A percentile compares a stretch with the other conserved stretches of the same genome.
Evolutionary conservation across 2,797 vertebrate species (phyloP).

Genomic region (Picus viridis): DNA sequence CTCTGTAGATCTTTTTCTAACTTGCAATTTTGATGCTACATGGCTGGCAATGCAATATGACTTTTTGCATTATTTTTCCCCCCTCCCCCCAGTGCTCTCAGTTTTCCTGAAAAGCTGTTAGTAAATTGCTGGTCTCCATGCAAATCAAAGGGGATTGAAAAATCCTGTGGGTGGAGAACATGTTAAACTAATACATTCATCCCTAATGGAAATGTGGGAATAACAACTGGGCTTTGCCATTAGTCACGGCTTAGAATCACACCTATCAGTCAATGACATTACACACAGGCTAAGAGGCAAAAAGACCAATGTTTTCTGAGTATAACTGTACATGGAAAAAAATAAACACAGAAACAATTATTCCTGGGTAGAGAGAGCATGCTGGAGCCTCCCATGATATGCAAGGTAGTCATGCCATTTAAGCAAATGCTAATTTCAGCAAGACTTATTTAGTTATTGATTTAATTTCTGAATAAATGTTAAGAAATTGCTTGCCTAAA

Average conservation of each 20-base stretch:
- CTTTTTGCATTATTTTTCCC: slow-evolving; percentile 14
- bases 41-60: background rate
- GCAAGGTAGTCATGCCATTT: background rate
- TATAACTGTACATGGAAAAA: background rate
- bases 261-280: background rate
- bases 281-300: background rate
- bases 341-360: background rate
- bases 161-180: background rate
- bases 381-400: background rate
- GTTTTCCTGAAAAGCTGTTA: slow-evolving; percentile 51
- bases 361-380: background rate
- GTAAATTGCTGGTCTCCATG: background rate
- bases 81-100: background rate
- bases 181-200: background rate
- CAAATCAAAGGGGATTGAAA: slow-evolving; percentile 17
- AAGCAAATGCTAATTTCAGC: background rate
- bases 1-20: slow-evolving; percentile 23
- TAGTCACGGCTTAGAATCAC: background rate
- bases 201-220: background rate
- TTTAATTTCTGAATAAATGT: background rate
- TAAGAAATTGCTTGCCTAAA: background rate
- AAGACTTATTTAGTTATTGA: background rate
- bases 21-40: background rate
- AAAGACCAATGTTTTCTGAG: background rate
- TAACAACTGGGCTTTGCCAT: background rate